phyloP scores from a whole-genome alignment of 2,888 invertebrate genomes.

The Taenaris catops region DNA sequence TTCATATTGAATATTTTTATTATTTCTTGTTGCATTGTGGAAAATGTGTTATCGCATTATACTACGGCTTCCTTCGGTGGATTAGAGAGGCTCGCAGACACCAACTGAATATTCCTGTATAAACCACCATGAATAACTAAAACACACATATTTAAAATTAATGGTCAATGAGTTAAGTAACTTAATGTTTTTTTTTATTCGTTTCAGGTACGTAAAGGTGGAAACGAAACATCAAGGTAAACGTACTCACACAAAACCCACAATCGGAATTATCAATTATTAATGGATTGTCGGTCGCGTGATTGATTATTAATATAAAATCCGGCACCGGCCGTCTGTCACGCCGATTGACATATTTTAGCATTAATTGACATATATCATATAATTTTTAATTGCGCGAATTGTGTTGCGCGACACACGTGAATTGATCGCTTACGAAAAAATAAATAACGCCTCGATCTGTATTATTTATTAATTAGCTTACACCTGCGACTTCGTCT shows the following conservation, averaged over 20 bases:
- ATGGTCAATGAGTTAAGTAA: too few relatives aligned
- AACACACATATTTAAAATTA: too few relatives aligned
- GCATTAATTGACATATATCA: conserved; percentile 59
- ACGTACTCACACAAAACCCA: conserved; percentile 13
- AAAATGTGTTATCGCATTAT: too few relatives aligned
- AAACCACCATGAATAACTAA: too few relatives aligned
- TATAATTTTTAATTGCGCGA: conserved; percentile 51
- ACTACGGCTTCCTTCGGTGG: too few relatives aligned
- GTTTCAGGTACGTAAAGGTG: conserved; percentile 28
- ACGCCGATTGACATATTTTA: conserved; percentile 62
- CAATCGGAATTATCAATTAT: conserved; percentile 35
- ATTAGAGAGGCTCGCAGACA: too few relatives aligned
- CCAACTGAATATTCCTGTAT: too few relatives aligned
- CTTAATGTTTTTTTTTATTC: conserved; percentile 16
- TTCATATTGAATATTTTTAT: too few relatives aligned
- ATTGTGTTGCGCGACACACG: conserved; percentile 23
- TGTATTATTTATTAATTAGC: too few relatives aligned
- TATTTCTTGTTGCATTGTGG: too few relatives aligned
- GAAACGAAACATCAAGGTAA: conserved; percentile 9
- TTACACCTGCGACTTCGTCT: too few relatives aligned
- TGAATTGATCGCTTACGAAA: conserved; percentile 19
- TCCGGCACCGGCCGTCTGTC: conserved; percentile 32
- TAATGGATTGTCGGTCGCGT: conserved; percentile 34
- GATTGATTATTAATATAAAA: conserved; percentile 49
- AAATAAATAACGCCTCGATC: too few relatives aligned